phyloP scores from a whole-genome alignment of 2,797 vertebrate genomes.

The Rhodeus uyekii region DNA sequence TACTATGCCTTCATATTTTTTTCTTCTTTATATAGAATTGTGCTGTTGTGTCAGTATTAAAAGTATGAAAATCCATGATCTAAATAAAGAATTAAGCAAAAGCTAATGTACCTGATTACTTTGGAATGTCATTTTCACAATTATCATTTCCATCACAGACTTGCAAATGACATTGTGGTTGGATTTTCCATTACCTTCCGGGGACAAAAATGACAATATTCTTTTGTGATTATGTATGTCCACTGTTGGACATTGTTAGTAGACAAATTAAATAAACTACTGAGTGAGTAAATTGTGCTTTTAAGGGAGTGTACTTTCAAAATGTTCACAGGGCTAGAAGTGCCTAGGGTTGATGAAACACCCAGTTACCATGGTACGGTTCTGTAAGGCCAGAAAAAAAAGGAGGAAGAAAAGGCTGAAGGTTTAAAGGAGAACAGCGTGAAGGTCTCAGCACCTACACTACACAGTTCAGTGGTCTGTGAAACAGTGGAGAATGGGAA shows the following conservation, averaged over 20 bases:
- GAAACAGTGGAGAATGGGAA: slow-evolving; percentile 57
- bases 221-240: neutral
- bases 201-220: neutral
- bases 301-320: neutral
- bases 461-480: slow-evolving; percentile 71
- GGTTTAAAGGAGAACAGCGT: slow-evolving; percentile 20
- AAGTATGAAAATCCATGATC: neutral
- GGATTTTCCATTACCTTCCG: neutral
- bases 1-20: neutral
- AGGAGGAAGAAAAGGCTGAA: slow-evolving; percentile 5
- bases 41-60: neutral
- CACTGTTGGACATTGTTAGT: neutral
- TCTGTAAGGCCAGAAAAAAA: neutral
- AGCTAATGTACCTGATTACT: neutral
- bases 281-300: neutral
- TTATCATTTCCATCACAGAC: neutral
- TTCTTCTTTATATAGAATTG: neutral
- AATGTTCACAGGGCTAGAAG: neutral
- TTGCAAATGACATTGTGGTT: neutral
- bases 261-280: neutral
- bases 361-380: neutral
- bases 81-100: neutral
- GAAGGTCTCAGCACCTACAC: slow-evolving; percentile 46
- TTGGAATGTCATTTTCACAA: neutral
- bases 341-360: neutral